These are phyloP conservation scores for Rhinolophus sinicus DNA, from an alignment of 2,113 vertebrate genomes.

Conservation along the genomic window DNA sequence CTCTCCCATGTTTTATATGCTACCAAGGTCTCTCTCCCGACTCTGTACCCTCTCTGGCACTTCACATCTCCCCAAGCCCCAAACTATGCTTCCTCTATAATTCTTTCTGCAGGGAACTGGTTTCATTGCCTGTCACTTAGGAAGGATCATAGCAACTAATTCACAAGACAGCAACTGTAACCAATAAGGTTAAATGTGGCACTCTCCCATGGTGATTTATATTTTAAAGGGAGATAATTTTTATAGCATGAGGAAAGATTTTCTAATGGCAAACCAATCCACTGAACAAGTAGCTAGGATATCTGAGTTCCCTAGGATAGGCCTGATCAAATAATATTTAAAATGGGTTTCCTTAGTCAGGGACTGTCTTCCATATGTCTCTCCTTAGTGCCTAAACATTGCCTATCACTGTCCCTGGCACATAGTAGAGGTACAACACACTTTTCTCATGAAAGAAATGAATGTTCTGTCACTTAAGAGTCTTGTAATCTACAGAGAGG, in stretches of 20 bases:
- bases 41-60: not conserved
- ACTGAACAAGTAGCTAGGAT: not conserved
- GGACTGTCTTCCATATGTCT: not conserved
- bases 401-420: not conserved
- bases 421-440: not conserved
- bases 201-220: not conserved
- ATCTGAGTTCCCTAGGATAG: not conserved
- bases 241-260: not conserved
- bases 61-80: not conserved
- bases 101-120: not conserved
- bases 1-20: accelerated
- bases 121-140: not conserved
- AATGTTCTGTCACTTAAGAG: not conserved
- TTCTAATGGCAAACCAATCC: not conserved
- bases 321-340: not conserved
- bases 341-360: not conserved
- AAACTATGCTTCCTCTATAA: not conserved
- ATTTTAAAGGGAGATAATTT: not conserved
- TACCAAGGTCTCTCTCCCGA: accelerated
- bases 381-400: not conserved
- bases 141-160: not conserved
- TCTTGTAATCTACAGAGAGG: not conserved
- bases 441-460: not conserved
- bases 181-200: not conserved
- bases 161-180: not conserved